Percentiles rank a stretch among this genome's conserved stretches.
These are phyloP conservation scores for Drosophila planitibia DNA, from an alignment of 2,888 invertebrate genomes.

Conservation along the genomic window DNA sequence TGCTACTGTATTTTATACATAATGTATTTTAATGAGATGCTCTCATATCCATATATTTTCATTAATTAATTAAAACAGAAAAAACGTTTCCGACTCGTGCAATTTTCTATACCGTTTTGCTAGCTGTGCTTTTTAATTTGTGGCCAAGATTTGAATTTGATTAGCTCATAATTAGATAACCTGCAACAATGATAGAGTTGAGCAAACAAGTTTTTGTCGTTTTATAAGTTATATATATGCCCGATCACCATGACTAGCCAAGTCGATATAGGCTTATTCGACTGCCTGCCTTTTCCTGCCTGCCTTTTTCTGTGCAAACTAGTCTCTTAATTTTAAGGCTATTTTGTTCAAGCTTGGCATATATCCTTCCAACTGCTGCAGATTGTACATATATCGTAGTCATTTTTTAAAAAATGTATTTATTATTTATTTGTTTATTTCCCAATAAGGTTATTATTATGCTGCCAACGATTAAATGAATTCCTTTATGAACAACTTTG, in stretches of 20 bases:
- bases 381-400: no score
- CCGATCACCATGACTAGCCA: not conserved
- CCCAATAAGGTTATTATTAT: not conserved
- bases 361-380: not conserved
- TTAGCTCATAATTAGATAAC: slow-evolving; percentile 25
- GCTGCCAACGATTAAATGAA: not conserved
- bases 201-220: not conserved
- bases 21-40: slow-evolving; percentile 63
- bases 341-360: not conserved
- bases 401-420: no score
- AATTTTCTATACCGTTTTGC: slow-evolving; percentile 44
- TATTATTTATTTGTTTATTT: not conserved
- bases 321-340: not conserved
- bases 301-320: not conserved
- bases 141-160: slow-evolving; percentile 44
- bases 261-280: not conserved
- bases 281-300: not conserved
- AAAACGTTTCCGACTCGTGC: slow-evolving; percentile 40
- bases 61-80: slow-evolving; percentile 62
- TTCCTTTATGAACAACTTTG: not conserved
- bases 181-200: not conserved
- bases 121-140: slow-evolving; percentile 56
- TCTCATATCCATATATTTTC: slow-evolving; percentile 59
- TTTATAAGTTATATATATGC: not conserved
- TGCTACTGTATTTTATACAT: slow-evolving; percentile 29